Evolutionary conservation across 1,140 invertebrate species (phyloP).

Genomic region (Pentalonia nigronervosa): DNA sequence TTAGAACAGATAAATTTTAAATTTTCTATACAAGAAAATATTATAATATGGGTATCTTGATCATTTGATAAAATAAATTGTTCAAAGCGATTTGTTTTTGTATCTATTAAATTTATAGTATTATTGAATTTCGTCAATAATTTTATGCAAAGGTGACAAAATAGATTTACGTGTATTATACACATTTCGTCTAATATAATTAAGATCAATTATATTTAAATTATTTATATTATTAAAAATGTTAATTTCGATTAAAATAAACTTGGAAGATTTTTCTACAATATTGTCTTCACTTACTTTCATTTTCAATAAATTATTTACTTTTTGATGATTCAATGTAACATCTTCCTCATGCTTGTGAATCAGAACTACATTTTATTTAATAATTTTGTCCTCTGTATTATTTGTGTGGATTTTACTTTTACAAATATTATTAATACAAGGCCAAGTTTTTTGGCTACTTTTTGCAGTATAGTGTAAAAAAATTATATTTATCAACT

Average conservation of each 20-base stretch:
- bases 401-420: constrained; percentile 15
- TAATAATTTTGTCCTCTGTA: not conserved
- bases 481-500: constrained; percentile 15
- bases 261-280: not conserved
- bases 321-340: not conserved
- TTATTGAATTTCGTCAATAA: not conserved
- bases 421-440: not conserved
- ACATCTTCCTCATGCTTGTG: not conserved
- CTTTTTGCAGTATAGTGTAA: constrained; percentile 16
- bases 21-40: not conserved
- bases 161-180: constrained; percentile 6
- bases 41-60: not conserved
- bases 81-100: not conserved
- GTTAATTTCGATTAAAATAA: constrained; percentile 8
- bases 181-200: not conserved
- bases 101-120: not conserved
- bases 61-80: not conserved
- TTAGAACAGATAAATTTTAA: not conserved
- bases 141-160: not conserved
- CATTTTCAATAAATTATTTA: not conserved
- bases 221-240: not conserved
- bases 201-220: constrained; percentile 3
- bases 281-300: constrained; percentile 6
- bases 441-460: not conserved
- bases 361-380: not conserved